Conservation (phyloP, 2,113 vertebrate species). For the Rhipidura dahli region DNA sequence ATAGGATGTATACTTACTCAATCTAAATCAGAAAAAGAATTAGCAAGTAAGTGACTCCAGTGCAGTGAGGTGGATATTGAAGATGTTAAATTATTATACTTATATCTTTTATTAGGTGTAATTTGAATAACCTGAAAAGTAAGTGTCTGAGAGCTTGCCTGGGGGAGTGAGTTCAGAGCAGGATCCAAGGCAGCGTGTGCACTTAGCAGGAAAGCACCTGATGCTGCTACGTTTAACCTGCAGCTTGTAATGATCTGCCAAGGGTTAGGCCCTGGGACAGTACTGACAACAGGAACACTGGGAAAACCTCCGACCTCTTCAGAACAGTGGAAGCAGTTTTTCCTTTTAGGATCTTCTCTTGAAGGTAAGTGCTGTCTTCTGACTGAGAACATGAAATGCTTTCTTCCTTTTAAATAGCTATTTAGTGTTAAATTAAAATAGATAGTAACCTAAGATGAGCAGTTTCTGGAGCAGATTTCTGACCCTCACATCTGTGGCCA, state of each 20-base stretch:
- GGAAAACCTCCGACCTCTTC: not conserved
- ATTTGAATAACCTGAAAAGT: conserved; percentile 29
- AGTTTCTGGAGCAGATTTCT: not conserved
- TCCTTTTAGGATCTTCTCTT: not conserved
- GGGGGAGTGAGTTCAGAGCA: not conserved
- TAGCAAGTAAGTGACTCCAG: not conserved
- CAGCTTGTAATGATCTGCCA: not conserved
- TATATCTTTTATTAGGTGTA: not conserved
- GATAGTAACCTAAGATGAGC: not conserved
- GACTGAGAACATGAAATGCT: not conserved
- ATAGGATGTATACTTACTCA: not conserved
- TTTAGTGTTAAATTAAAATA: not conserved
- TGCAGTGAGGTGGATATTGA: not conserved
- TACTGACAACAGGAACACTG: not conserved
- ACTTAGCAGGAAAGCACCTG: not conserved
- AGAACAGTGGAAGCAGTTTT: not conserved
- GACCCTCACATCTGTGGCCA: not conserved
- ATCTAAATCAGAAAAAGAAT: not conserved
- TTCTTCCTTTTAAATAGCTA: not conserved
- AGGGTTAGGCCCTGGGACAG: not conserved
- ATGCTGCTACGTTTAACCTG: not conserved
- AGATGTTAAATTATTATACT: not conserved
- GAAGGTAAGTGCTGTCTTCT: not conserved
- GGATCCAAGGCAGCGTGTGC: not conserved
- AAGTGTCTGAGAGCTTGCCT: not conserved